Conservation (phyloP, 2,888 invertebrate species). For the Sinohyriopsis cumingii region DNA sequence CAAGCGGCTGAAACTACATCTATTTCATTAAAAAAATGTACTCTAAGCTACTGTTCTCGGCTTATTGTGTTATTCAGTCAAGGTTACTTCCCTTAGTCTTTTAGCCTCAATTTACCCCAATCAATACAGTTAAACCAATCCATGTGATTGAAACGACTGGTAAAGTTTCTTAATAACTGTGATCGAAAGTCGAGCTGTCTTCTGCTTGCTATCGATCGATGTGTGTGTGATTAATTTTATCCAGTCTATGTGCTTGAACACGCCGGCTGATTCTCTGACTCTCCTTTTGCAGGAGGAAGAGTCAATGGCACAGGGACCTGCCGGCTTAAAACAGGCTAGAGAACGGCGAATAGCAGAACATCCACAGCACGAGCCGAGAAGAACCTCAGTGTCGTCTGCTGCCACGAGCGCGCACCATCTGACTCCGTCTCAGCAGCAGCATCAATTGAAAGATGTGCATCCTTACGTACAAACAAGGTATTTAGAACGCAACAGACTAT, state of each 20-base stretch:
- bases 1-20: no score
- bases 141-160: conserved; percentile 1
- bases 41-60: no score
- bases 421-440: conserved; percentile 4
- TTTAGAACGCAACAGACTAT: conserved; percentile 2
- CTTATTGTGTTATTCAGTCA: no score
- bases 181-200: conserved; percentile 37
- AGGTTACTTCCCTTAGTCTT: no score
- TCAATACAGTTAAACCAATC: no score
- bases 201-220: conserved; percentile 42
- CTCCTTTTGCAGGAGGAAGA: conserved; percentile 52
- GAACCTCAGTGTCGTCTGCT: conserved; percentile 11
- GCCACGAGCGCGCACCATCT: conserved; percentile 6
- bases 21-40: no score
- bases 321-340: conserved; percentile 46
- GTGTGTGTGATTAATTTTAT: conserved; percentile 52
- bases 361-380: conserved; percentile 6
- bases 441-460: conserved; percentile 2
- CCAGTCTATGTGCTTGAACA: conserved; percentile 30
- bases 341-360: conserved; percentile 30
- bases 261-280: conserved; percentile 17
- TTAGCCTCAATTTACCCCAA: no score
- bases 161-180: conserved; percentile 44
- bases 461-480: conserved; percentile 18
- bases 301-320: conserved; percentile 63